Evolutionary conservation across 2,888 invertebrate species (phyloP).

Genomic region (Pimpla rufipes): DNA sequence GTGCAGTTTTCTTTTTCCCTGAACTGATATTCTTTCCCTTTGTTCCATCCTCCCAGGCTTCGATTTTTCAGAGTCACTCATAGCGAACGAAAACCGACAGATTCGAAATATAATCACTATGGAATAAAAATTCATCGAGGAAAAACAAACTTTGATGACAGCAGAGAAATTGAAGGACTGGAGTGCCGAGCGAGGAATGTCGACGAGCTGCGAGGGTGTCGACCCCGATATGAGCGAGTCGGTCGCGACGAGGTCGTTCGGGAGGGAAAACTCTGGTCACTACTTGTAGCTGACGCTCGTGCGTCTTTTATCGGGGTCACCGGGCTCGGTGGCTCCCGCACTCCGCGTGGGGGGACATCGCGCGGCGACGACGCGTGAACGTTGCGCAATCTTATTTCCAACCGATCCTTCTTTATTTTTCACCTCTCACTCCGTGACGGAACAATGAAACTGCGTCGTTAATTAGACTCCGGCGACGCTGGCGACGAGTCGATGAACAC

Average conservation of each 20-base stretch:
- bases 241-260: conserved; percentile 40
- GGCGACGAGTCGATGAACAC: conserved; percentile 19
- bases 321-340: conserved; percentile 64
- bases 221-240: too few relatives aligned
- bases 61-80: too few relatives aligned
- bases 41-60: too few relatives aligned
- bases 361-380: conserved; percentile 64
- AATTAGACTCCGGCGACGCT: conserved; percentile 32
- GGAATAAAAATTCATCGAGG: too few relatives aligned
- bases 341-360: conserved; percentile 48
- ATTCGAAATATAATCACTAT: too few relatives aligned
- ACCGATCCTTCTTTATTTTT: conserved; percentile 42
- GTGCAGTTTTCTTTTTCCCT: too few relatives aligned
- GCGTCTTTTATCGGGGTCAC: conserved; percentile 72
- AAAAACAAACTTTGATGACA: too few relatives aligned
- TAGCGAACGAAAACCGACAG: too few relatives aligned
- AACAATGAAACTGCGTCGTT: conserved; percentile 51
- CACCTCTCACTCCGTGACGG: conserved; percentile 5
- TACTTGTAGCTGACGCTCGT: conserved; percentile 63
- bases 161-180: too few relatives aligned
- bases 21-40: too few relatives aligned
- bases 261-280: conserved; percentile 37
- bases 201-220: too few relatives aligned
- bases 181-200: too few relatives aligned
- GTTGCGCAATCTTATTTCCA: conserved; percentile 68